Conservation (phyloP, 2,888 invertebrate species). For the Ectobius pallidus region DNA sequence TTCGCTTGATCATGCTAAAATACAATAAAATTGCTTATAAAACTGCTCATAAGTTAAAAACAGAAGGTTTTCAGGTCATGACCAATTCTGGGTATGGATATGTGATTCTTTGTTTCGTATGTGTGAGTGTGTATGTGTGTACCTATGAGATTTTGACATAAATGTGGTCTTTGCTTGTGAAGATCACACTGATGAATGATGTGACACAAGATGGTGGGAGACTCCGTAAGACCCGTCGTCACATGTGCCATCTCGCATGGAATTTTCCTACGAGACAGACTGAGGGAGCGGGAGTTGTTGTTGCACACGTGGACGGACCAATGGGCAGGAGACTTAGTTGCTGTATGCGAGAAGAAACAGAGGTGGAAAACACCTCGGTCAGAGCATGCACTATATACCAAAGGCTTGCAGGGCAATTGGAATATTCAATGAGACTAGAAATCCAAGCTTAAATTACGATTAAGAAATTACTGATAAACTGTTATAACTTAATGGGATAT, state of each 20-base stretch:
- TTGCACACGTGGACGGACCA: constrained; percentile 24
- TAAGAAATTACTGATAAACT: no score
- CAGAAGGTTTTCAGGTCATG: background rate
- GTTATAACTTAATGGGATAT: no score
- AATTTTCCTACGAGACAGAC: constrained; percentile 19
- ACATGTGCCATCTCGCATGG: constrained; percentile 23
- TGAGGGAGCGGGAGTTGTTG: constrained; percentile 21
- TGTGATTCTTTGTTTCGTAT: background rate
- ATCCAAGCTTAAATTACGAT: no score
- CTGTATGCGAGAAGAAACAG: constrained; percentile 35
- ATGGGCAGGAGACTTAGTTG: constrained; percentile 33
- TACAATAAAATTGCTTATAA: background rate
- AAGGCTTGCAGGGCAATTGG: background rate
- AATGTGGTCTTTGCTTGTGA: background rate
- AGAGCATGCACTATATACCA: constrained; percentile 29
- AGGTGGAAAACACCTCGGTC: constrained; percentile 21
- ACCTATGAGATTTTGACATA: background rate
- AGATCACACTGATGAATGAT: constrained; percentile 23
- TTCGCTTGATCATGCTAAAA: constrained; percentile 19
- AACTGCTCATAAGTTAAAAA: background rate
- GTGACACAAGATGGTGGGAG: constrained; percentile 29
- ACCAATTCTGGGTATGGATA: background rate
- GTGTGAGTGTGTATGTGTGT: background rate
- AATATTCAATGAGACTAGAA: no score
- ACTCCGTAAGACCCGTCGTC: constrained; percentile 18